Evolutionary conservation across 1,140 invertebrate genomes (phyloP).

Genomic region (Copidosoma floridanum): DNA sequence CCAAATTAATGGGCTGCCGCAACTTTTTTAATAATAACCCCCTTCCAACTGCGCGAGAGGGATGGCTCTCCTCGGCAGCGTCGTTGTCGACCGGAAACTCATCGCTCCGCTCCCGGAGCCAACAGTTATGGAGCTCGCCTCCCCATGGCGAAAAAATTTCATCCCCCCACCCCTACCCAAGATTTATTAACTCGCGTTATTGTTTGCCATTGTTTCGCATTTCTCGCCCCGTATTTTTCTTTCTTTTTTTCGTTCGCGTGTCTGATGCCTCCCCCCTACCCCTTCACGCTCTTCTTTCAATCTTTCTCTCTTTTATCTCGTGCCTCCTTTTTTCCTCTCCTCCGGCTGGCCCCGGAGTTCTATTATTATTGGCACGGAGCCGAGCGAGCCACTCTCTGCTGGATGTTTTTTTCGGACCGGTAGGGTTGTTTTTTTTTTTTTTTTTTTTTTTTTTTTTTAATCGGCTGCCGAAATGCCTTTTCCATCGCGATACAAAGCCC

Average conservation of each 20-base stretch:
- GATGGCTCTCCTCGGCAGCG: slow-evolving; percentile 18
- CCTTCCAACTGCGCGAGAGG: background rate
- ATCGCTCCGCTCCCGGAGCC: too few species aligned
- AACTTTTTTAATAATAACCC: slow-evolving; percentile 47
- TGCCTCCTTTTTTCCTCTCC: background rate
- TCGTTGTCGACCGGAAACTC: background rate
- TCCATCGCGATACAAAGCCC: slow-evolving; percentile 1
- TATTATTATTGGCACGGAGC: background rate
- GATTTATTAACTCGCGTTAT: slow-evolving; percentile 22
- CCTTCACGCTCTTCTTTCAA: background rate
- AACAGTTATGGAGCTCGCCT: too few species aligned
- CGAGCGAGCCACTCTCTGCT: too few species aligned
- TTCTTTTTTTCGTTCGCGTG: too few species aligned
- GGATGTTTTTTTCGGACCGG: too few species aligned
- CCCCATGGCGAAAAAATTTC: too few species aligned
- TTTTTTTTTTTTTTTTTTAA: background rate
- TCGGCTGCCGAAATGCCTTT: slow-evolving; percentile 1
- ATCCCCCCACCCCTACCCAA: background rate
- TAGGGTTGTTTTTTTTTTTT: background rate
- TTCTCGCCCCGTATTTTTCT: background rate
- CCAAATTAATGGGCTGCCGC: slow-evolving; percentile 40
- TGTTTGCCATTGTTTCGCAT: slow-evolving; percentile 14
- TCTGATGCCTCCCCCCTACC: too few species aligned
- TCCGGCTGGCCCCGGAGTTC: background rate
- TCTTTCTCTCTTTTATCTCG: background rate